Conservation (phyloP, 2,797 vertebrate species). For the Xenops minutus region DNA sequence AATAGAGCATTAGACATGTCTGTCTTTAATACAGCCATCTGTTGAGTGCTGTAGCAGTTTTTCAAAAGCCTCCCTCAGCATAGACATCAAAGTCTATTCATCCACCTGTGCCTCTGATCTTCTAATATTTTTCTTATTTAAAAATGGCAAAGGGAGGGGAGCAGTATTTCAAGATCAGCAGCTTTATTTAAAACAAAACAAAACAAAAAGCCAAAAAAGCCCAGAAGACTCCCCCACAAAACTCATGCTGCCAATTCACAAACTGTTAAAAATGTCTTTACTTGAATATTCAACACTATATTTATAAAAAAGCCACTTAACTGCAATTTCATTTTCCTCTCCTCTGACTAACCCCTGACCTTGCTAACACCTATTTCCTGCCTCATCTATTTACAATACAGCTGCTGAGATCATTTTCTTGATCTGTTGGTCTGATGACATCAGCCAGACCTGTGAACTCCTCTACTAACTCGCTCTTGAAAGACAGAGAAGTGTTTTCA, state of each 20-base stretch:
- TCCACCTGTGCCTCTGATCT: slow-evolving; percentile 54
- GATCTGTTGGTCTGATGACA: rapidly evolving
- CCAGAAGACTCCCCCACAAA: not conserved
- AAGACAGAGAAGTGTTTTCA: not conserved
- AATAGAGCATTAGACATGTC: not conserved
- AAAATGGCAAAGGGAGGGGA: not conserved
- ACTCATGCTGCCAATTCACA: not conserved
- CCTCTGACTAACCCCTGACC: not conserved
- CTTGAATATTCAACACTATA: not conserved
- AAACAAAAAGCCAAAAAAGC: not conserved
- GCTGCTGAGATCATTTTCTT: not conserved
- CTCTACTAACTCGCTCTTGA: not conserved
- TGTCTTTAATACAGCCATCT: slow-evolving; percentile 48
- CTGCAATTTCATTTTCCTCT: not conserved
- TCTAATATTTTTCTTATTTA: slow-evolving; percentile 15
- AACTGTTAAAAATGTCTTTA: not conserved
- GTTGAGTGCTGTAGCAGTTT: slow-evolving; percentile 18
- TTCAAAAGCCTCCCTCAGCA: slow-evolving; percentile 34
- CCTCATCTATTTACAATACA: not conserved
- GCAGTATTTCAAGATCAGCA: not conserved
- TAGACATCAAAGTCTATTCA: slow-evolving; percentile 49
- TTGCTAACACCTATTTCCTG: slow-evolving; percentile 15
- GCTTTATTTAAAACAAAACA: not conserved
- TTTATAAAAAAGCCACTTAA: not conserved
- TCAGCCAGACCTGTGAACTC: not conserved